Base-by-base conservation (phyloP, 2,113 vertebrate genomes). In the Platycercus adscitus region DNA sequence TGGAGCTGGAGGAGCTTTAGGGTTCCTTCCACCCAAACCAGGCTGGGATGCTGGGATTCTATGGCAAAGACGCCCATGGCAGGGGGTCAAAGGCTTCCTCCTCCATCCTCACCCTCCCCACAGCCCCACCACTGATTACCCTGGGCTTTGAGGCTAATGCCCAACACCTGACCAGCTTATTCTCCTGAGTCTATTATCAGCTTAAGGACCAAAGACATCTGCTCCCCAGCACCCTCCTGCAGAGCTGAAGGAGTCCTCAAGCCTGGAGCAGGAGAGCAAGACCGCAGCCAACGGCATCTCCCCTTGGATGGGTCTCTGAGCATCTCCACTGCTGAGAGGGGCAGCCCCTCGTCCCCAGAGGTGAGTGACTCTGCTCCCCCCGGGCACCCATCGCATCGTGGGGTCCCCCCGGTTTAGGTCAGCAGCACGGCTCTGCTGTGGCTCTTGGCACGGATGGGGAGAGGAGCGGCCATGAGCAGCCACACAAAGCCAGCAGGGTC, bases 141-240 rank as follows among this genome's bases (percentile, higher is more conserved):
- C 91, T 0, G 12, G 53, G n/a, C 63, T 92, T 85, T 72, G 46
- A 69, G 94, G 96, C 52, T 97, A 96, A 97, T 96, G 71, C 94
- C 66, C 73, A 39, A 92, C 96, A 96, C 96, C 92, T 97, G 96
- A 97, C 85, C 94, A 41, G 95, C 86, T 97, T 95, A 97, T 47
- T 58, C 60, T 5, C 43, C 76, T 96, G 94, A 97, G 94, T 92
- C 93, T 39, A 91, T 97, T 97, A 97, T 93, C 96, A 95, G 97
- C 94, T 97, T 97, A 97, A 88, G 69, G 66, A 77, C 68, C 84
- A 52, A 91, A 94, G 94, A 96, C 96, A 97, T 97, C 96, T 86
- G 95, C 72, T 93, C 33, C 56, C 68, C 10, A 0, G 18, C 3
- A 3, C 26, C 55, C 31, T 66, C 55, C 46, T 13, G 2, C 46